Conservation (phyloP, 2,113 vertebrate genomes). For the Lophotis ruficrista region DNA sequence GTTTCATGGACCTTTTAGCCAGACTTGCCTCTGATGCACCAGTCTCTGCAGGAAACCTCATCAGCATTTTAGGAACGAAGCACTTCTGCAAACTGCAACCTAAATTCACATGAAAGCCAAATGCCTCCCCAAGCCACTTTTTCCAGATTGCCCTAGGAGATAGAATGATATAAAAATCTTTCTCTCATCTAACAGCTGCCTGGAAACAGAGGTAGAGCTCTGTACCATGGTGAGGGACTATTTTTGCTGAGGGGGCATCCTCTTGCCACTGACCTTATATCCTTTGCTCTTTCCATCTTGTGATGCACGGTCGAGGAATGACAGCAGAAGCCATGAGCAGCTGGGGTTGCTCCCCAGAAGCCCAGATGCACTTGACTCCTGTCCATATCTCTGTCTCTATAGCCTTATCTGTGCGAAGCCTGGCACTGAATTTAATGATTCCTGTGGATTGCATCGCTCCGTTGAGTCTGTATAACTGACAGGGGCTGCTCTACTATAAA, state of each 20-base stretch:
- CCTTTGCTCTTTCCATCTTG: background rate
- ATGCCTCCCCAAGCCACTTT: conserved; percentile 26
- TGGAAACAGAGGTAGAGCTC: background rate
- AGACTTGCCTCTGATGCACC: background rate
- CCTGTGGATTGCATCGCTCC: background rate
- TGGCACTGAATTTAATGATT: background rate
- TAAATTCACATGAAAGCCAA: conserved; percentile 42
- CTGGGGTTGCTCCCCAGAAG: background rate
- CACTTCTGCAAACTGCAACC: conserved; percentile 7
- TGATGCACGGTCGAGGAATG: background rate
- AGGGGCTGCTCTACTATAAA: background rate
- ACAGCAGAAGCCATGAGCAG: conserved; percentile 3
- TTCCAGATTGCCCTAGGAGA: background rate
- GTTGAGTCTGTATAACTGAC: background rate
- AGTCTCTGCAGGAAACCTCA: background rate
- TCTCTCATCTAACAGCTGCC: conserved; percentile 27
- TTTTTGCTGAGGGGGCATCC: background rate
- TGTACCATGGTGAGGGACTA: background rate
- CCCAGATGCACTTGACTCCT: conserved; percentile 32
- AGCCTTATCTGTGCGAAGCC: background rate
- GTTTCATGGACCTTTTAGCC: background rate
- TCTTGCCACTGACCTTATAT: background rate
- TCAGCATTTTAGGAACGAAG: background rate
- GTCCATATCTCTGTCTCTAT: conserved; percentile 4
- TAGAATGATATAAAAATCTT: background rate